A percentile compares a stretch with the other conserved stretches of the same genome.
phyloP scores from a whole-genome alignment of 2,113 vertebrate species.

The Nothoprocta perdicaria region DNA sequence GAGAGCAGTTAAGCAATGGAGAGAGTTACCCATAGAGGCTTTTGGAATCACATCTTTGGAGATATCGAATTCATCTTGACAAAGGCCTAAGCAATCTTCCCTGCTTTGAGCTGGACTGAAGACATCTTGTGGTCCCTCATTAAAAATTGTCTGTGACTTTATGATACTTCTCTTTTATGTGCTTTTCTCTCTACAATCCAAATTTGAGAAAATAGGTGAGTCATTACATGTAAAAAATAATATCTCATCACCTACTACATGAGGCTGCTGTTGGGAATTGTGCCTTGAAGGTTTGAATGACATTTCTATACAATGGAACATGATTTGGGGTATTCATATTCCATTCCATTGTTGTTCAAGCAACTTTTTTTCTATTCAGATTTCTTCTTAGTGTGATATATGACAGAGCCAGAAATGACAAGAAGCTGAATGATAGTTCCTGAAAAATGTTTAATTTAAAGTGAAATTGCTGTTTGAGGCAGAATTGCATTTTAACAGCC shows the following conservation, averaged over 20 bases:
- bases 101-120: not conserved
- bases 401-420: not conserved
- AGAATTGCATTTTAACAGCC: not conserved
- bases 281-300: not conserved
- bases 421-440: not conserved
- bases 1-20: not conserved
- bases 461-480: not conserved
- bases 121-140: not conserved
- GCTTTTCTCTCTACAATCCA: not conserved
- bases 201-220: not conserved
- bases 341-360: not conserved
- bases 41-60: not conserved
- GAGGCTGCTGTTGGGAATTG: not conserved
- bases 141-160: not conserved
- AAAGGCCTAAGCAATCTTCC: not conserved
- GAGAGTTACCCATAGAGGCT: not conserved
- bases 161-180: not conserved
- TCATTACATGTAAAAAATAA: not conserved
- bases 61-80: not conserved
- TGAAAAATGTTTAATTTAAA: not conserved
- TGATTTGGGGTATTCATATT: not conserved
- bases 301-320: not conserved
- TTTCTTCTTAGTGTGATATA: not conserved
- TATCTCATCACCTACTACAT: not conserved
- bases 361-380: not conserved